A percentile compares a stretch with the other conserved stretches of the same genome.
These are phyloP conservation scores for Erebia ligea DNA, from an alignment of 2,888 invertebrate species.

Conservation along the genomic window DNA sequence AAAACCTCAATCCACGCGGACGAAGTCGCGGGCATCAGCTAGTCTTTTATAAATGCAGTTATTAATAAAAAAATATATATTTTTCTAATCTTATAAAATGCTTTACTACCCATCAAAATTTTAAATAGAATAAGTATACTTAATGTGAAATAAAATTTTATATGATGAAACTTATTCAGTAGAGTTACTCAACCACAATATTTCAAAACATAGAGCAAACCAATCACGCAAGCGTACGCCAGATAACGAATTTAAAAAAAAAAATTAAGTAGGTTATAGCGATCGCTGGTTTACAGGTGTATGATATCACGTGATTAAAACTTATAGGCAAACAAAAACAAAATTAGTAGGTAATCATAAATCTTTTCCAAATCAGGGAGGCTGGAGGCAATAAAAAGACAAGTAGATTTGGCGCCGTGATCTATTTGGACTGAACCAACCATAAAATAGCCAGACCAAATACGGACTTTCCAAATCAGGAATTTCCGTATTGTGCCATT, in stretches of 20 bases:
- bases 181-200: slow-evolving; percentile 4
- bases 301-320: too few species aligned
- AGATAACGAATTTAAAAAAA: too few species aligned
- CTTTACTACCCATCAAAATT: background rate
- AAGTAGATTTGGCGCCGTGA: background rate
- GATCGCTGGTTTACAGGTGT: too few species aligned
- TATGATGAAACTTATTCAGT: background rate
- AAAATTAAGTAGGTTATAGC: too few species aligned
- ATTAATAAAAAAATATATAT: background rate
- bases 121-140: background rate
- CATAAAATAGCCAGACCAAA: background rate
- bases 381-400: background rate
- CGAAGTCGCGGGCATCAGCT: too few species aligned
- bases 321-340: background rate
- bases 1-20: too few species aligned
- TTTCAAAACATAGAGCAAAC: background rate
- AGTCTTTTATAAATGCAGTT: background rate
- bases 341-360: background rate
- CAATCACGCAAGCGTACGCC: background rate
- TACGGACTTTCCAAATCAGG: background rate
- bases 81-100: background rate
- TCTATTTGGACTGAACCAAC: background rate
- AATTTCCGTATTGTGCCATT: too few species aligned
- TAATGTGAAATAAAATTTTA: background rate
- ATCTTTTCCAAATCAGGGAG: background rate